A percentile compares a stretch with the other conserved stretches of the same genome.
Evolutionary conservation across 37 sponge, comb jelly and placozoan genomes (phyloP).

Genomic region (Halichondria panicea): DNA sequence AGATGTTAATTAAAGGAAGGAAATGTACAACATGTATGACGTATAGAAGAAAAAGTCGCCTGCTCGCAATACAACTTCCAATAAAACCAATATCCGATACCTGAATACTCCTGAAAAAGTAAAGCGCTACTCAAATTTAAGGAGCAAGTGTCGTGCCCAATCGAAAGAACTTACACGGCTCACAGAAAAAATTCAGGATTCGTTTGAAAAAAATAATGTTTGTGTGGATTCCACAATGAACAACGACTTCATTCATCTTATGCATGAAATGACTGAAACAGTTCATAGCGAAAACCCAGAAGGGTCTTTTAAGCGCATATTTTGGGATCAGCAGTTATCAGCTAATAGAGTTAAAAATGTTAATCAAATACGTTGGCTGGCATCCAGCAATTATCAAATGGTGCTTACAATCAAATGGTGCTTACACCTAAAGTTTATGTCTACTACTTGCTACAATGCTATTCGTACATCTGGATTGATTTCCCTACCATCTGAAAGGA

Average conservation of each 20-base stretch:
- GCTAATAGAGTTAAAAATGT: conserved; percentile 18
- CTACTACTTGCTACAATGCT: conserved; percentile 27
- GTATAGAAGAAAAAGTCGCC: conserved; percentile 5
- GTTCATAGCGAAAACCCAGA: conserved; percentile 6
- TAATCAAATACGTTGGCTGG: conserved; percentile 32
- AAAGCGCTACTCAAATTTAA: conserved; percentile 4
- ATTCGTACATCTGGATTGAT: conserved; percentile 25
- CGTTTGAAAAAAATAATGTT: conserved; percentile 11
- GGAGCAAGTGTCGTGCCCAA: background rate
- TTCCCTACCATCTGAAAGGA: conserved; percentile 25
- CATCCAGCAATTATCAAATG: conserved; percentile 32
- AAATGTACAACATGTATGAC: conserved; percentile 28
- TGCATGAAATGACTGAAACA: background rate
- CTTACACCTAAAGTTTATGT: conserved; percentile 22
- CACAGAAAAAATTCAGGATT: conserved; percentile 12
- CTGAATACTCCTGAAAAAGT: conserved; percentile 28
- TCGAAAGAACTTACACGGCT: conserved; percentile 2
- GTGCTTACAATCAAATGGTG: too few relatives aligned
- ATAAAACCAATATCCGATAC: conserved; percentile 30
- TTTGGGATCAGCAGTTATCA: conserved; percentile 45
- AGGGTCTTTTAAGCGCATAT: conserved; percentile 29
- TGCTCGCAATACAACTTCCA: conserved; percentile 8
- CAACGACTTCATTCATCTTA: conserved; percentile 10
- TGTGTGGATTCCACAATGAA: conserved; percentile 16
- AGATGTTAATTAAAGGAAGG: background rate